phyloP scores from a whole-genome alignment of 2,888 invertebrate species.

The Pristionchus fissidentatus region DNA sequence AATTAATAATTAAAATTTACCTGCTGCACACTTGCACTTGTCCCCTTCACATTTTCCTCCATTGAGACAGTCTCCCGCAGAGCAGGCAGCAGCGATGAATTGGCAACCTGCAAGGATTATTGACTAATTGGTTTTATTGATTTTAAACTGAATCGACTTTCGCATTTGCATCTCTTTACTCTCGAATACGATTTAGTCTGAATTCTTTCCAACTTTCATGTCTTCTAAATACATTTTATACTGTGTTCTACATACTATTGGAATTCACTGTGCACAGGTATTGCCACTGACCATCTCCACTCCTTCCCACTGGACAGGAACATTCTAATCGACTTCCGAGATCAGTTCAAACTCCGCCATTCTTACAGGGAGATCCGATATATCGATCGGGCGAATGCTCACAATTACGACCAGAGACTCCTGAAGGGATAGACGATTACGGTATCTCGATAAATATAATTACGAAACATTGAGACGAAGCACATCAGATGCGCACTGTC shows the following conservation, averaged over 20 bases:
- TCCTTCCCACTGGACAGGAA: constrained; percentile 82
- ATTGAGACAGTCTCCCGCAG: constrained; percentile 65
- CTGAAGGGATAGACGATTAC: constrained; percentile 82
- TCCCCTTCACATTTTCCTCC: constrained; percentile 71
- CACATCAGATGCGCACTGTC: no score
- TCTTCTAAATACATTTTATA: no score
- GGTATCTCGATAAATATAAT: no score
- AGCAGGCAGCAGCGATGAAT: constrained; percentile 65
- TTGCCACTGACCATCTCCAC: constrained; percentile 51
- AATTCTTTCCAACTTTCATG: no score
- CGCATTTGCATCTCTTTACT: no score
- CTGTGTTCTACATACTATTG: no score
- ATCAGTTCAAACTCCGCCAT: constrained; percentile 94
- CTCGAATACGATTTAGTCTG: no score
- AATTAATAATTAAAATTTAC: constrained; percentile 75
- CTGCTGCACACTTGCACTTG: constrained; percentile 89
- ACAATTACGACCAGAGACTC: constrained; percentile 96
- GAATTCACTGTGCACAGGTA: no score
- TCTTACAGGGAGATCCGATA: constrained; percentile 94
- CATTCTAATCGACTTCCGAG: constrained; percentile 95
- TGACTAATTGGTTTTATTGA: no score
- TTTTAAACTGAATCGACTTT: no score
- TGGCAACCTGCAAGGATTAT: constrained; percentile 59
- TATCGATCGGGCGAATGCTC: constrained; percentile 95
- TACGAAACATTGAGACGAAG: no score